Evolutionary conservation across 2,113 vertebrate species (phyloP).

Genomic region (Perca fluviatilis): DNA sequence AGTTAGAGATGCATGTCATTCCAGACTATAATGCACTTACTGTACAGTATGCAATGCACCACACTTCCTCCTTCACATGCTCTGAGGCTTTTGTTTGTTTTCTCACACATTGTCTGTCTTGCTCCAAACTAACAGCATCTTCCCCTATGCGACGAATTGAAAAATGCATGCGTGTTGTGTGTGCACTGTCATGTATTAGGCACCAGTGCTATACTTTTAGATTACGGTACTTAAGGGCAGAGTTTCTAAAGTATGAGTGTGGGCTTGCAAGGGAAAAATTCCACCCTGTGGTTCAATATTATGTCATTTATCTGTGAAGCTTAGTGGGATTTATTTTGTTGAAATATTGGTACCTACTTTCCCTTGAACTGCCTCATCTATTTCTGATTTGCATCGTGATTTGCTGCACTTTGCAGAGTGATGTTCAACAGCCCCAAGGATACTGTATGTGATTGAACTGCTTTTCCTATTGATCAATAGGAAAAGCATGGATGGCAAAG

Average conservation of each 20-base stretch:
- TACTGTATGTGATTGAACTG: background rate
- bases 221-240: conserved; percentile 3
- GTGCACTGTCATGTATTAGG: conserved; percentile 33
- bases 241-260: conserved; percentile 35
- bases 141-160: background rate
- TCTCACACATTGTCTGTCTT: conserved; percentile 20
- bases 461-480: background rate
- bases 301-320: conserved; percentile 30
- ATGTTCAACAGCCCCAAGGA: background rate
- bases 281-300: conserved; percentile 16
- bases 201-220: conserved; percentile 15
- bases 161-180: conserved; percentile 32
- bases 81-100: conserved; percentile 38
- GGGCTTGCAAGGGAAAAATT: background rate
- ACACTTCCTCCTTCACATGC: background rate
- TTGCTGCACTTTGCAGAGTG: background rate
- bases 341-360: conserved; percentile 30
- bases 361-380: conserved; percentile 12
- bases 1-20: conserved; percentile 8
- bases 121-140: conserved; percentile 12
- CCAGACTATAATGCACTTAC: conserved; percentile 17
- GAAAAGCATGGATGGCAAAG: background rate
- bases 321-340: conserved; percentile 38
- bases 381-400: conserved; percentile 19
- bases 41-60: conserved; percentile 12